These are phyloP conservation scores for Agriopis aurantiaria DNA, from an alignment of 2,888 invertebrate genomes.

Conservation along the genomic window DNA sequence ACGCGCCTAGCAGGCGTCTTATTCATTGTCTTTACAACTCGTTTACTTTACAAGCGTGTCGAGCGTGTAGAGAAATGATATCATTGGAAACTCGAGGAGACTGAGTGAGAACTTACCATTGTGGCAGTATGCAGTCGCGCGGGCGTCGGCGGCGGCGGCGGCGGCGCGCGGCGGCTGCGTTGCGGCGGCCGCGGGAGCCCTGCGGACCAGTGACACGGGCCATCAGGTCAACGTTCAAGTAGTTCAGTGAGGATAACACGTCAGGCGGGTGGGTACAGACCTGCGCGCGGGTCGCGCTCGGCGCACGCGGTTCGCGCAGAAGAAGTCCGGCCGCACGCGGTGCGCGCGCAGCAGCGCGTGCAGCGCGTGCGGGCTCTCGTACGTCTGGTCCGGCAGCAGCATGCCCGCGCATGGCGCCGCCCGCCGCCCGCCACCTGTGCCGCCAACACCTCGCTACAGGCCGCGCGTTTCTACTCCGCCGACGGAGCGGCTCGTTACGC, in stretches of 20 bases:
- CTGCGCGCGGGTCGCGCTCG: constrained; percentile 9
- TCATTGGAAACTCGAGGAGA: not conserved
- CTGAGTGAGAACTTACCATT: constrained; percentile 5
- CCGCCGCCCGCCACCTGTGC: constrained; percentile 8
- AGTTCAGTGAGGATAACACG: no score
- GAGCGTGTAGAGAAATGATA: no score
- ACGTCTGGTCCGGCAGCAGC: constrained; percentile 93
- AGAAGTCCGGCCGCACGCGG: constrained; percentile 91
- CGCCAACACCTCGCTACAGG: no score
- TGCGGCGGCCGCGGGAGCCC: not conserved
- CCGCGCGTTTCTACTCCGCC: not conserved
- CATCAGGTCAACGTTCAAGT: not conserved
- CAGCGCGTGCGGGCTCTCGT: constrained; percentile 87
- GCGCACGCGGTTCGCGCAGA: constrained; percentile 88
- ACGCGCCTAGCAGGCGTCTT: no score
- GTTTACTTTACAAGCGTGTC: not conserved
- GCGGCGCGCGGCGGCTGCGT: not conserved
- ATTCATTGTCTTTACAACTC: not conserved
- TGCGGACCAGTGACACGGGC: not conserved
- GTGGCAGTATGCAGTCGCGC: constrained; percentile 2
- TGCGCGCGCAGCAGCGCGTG: constrained; percentile 75
- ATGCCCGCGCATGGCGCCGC: constrained; percentile 66
- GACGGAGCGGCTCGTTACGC: constrained; percentile 51
- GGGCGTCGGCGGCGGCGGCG: constrained; percentile 4
- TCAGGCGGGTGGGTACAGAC: not conserved